Base-by-base conservation (phyloP, 2,888 invertebrate species). In the Maniola hyperantus region DNA sequence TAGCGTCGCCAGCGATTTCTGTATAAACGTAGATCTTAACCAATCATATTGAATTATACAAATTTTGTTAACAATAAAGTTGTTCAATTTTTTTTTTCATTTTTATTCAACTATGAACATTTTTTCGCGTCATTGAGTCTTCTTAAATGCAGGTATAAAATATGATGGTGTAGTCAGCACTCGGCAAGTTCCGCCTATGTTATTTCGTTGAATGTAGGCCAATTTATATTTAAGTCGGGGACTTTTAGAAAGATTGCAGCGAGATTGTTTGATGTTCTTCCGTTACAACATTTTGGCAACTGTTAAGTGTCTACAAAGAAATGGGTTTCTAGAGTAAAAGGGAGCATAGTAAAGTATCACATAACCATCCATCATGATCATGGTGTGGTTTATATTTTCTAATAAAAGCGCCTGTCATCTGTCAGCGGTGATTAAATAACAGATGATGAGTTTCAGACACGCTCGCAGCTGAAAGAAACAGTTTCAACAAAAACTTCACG, bases 261-360 rank as follows among this genome's bases (percentile, higher is more conserved):
- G 20, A 20, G 6, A n/a, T 20, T 57, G 20, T 61, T 61, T 50
- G 36, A 15, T 39, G 61, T 48, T 61, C 48, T 50, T 20, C 50
- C 50, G 50, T 50, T 61, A 36, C 50, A 60, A 33, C 15, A 11
- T 61, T 36, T 50, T 36, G 61, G 61, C 61, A 61, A 61, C 36
- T 36, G 61, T 8, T 48, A 7, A 48, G 15, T 55, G 1, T 6
- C 33, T 33, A 18, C 8, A 15, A 36, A 54, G 5, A 39, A 34
- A 53, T 5, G 13, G 6, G 7, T n/a, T 6, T 34, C n/a, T 54
- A 36, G 15, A 6, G 7, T 53, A 15, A 54, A 34, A 15, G 8
- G 8, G 10, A 10, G 1, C 2, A 39, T 7, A 15, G 5, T 1
- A 34, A 54, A 15, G 34, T 15, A 51, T 4, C 42, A n/a, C 46